Evolutionary conservation across 2,888 invertebrate species (phyloP).

Genomic region (Netelia melanura): DNA sequence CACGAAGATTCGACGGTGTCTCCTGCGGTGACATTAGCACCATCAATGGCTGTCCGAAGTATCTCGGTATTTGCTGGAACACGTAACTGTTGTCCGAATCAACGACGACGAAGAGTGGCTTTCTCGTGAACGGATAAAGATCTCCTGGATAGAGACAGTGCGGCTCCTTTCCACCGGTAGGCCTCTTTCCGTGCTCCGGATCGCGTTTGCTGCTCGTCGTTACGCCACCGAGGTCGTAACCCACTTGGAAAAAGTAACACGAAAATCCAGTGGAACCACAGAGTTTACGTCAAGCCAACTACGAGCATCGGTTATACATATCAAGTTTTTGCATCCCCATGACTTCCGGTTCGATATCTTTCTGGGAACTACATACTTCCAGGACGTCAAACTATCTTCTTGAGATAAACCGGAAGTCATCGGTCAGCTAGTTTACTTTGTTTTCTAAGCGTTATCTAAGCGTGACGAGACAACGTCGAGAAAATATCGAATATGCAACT

Average conservation of each 20-base stretch:
- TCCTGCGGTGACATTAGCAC: conserved; percentile 97
- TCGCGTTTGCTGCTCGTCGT: conserved; percentile 95
- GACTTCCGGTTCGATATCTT: not conserved
- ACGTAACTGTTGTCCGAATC: conserved; percentile 98
- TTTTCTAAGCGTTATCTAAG: not conserved
- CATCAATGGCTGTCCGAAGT: conserved; percentile 97
- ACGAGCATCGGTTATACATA: conserved; percentile 11
- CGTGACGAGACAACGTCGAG: not conserved
- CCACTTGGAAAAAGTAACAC: conserved; percentile 86
- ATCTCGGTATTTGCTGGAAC: conserved; percentile 95
- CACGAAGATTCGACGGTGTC: conserved; percentile 92
- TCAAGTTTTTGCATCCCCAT: not conserved
- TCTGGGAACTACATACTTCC: not conserved
- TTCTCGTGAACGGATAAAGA: conserved; percentile 95
- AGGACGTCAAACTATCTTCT: not conserved
- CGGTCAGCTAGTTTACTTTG: not conserved
- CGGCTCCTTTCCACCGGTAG: conserved; percentile 88
- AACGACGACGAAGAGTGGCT: conserved; percentile 96
- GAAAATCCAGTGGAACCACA: conserved; percentile 69
- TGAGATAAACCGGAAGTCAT: conserved; percentile 3
- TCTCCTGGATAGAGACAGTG: conserved; percentile 97
- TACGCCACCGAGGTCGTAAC: conserved; percentile 96
- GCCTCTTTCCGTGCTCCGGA: conserved; percentile 86
- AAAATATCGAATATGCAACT: conserved; percentile 81
- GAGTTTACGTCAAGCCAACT: conserved; percentile 55